Conservation (phyloP, 2,113 vertebrate species). For the Mus musculus region DNA sequence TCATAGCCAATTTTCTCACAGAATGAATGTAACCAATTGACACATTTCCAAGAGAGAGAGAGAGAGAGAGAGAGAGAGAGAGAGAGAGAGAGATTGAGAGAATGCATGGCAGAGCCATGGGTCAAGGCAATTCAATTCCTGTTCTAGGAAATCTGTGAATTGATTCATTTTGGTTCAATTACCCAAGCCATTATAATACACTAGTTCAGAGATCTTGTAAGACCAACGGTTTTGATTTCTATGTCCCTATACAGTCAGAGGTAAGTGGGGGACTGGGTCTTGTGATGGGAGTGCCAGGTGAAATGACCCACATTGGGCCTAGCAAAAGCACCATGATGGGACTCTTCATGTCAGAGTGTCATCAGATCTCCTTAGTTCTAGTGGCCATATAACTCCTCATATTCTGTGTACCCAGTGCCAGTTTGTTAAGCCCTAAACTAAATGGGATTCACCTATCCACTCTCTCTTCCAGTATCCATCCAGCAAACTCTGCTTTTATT, state of each 20-base stretch:
- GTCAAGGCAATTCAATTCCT: constrained; percentile 1
- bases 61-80: too few species aligned
- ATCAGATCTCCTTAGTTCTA: not conserved
- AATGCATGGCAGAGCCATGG: not conserved
- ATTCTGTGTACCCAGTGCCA: fast-evolving
- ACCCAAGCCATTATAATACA: not conserved
- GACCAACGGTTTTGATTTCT: constrained; percentile 30
- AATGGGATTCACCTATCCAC: not conserved
- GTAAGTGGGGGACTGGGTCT: not conserved
- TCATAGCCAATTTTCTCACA: not conserved
- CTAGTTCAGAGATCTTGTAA: not conserved
- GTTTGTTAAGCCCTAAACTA: not conserved
- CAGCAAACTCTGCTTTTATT: not conserved
- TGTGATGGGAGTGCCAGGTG: too few species aligned
- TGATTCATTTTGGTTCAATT: constrained; percentile 21
- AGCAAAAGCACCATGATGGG: not conserved
- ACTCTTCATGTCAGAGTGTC: not conserved
- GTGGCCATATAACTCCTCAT: not conserved
- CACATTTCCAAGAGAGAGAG: not conserved
- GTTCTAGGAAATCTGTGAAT: constrained; percentile 17
- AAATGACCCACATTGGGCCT: fast-evolving
- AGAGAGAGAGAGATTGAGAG: too few species aligned
- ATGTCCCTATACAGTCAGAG: not conserved
- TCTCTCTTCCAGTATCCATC: not conserved
- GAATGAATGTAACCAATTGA: constrained; percentile 4